These are phyloP conservation scores for Stomatorhinus walkeri DNA, from an alignment of 2,797 vertebrate species.

Conservation along the genomic window DNA sequence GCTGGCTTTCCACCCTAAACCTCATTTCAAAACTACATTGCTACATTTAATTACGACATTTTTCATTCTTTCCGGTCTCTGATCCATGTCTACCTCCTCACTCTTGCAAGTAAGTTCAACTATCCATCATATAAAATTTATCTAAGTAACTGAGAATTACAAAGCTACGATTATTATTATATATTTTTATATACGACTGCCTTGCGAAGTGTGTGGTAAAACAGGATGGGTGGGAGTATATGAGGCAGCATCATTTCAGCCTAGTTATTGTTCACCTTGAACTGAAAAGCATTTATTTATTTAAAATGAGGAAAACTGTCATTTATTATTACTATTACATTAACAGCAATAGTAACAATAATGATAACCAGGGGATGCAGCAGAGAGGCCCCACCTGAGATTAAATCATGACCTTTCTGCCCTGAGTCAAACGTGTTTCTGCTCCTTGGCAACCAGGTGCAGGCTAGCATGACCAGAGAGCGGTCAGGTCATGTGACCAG, in stretches of 20 bases:
- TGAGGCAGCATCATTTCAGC: not conserved
- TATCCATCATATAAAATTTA: not conserved
- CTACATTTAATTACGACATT: not conserved
- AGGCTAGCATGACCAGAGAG: not conserved
- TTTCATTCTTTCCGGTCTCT: not conserved
- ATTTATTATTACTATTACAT: not conserved
- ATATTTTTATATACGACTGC: not conserved
- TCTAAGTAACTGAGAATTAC: not conserved
- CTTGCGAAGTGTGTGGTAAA: not conserved
- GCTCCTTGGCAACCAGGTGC: not conserved
- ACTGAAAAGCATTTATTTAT: not conserved
- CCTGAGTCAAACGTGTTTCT: not conserved
- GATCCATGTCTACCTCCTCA: not conserved
- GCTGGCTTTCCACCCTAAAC: not conserved
- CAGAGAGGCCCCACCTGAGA: not conserved
- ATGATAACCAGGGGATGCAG: not conserved
- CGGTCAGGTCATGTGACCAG: not conserved
- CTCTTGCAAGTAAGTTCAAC: not conserved
- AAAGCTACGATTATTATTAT: not conserved
- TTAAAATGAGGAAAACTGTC: not conserved
- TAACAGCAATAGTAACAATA: slow-evolving; percentile 3
- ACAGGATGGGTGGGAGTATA: not conserved
- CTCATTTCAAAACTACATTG: not conserved
- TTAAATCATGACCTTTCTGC: not conserved
- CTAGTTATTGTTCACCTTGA: not conserved